A percentile compares a stretch with the other conserved stretches of the same genome.
Conservation (phyloP, 2,797 vertebrate genomes). For the Mareca strepera region DNA sequence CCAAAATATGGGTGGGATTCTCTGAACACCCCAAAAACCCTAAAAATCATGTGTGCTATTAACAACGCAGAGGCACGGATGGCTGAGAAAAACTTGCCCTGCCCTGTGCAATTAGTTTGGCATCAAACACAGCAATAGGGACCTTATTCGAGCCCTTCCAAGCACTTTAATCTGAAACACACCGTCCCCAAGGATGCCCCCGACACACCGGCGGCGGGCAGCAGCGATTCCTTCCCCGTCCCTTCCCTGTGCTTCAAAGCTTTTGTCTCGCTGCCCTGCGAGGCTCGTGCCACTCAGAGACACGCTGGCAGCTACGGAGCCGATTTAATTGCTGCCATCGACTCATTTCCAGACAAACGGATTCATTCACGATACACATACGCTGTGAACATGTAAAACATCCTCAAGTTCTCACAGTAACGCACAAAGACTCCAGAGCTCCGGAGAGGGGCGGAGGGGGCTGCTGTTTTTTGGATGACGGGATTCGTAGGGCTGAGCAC, state of each 20-base stretch:
- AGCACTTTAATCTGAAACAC: neutral
- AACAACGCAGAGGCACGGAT: fast-evolving
- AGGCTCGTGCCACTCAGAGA: neutral
- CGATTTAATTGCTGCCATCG: neutral
- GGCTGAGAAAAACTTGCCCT: neutral
- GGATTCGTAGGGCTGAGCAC: neutral
- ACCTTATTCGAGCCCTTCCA: neutral
- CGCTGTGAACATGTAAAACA: neutral
- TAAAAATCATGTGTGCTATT: fast-evolving
- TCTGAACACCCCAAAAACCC: fast-evolving
- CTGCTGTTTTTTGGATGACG: neutral
- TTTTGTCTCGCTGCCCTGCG: neutral
- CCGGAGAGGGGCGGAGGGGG: neutral
- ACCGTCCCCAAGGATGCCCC: neutral
- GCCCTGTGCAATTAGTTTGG: neutral
- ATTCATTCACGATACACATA: neutral
- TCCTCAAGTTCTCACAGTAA: neutral
- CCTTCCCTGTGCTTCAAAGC: neutral
- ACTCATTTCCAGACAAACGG: neutral
- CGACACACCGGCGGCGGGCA: neutral
- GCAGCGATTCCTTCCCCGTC: neutral
- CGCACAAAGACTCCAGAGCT: neutral
- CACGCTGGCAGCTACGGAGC: neutral
- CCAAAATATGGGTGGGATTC: neutral
- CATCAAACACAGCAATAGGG: neutral